Evolutionary conservation across 2,888 invertebrate species (phyloP), one percentile per base, ranked within the genome.

Genomic region (Eupithecia pulchellata): DNA sequence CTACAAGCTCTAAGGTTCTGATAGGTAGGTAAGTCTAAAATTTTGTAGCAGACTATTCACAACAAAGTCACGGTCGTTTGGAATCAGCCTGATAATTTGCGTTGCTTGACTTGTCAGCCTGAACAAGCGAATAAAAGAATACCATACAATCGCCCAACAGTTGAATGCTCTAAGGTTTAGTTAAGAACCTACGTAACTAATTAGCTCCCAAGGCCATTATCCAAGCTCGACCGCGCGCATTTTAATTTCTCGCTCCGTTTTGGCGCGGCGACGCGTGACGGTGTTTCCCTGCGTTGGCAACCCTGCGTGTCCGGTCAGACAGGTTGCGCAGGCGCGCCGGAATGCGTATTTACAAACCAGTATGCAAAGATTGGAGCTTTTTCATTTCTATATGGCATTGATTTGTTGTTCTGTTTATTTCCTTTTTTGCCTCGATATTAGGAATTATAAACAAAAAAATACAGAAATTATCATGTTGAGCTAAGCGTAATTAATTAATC

Each of bases 291-390:
- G 71, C 52, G 69, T 79, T 84, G 86, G 84, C 84, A 87, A 87
- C 91, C 90, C 91, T 90, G 85, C 81, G 81, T 79, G 81, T 91
- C 92, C 91, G 90, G 90, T 85, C 83, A 79, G 84, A 86, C 91
- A 89, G 90, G 91, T 90, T 89, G 86, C 77, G 76, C 77, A 62
- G 72, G 66, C 69, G 34, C 69, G 39, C 32, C 61, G 32, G 61
- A 68, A 36, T 47, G 72, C 68, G 68, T 68, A 65, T 2, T 27
- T 11, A 30, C 61, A 71, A 68, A 64, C 62, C 55, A 11, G 17
- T 34, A 36, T 52, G 32, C 20, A 25, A 55, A 57, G 6, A 29
- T 57, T 60, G 30, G 34, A 61, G n/a, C 60, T 60, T 60, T 32
- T 60, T 20, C n/a, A 20, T 9, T 42, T 42, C 8, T 42, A n/a